Evolutionary conservation across 2,888 invertebrate genomes (phyloP).

Genomic region (Panzeria rudis): DNA sequence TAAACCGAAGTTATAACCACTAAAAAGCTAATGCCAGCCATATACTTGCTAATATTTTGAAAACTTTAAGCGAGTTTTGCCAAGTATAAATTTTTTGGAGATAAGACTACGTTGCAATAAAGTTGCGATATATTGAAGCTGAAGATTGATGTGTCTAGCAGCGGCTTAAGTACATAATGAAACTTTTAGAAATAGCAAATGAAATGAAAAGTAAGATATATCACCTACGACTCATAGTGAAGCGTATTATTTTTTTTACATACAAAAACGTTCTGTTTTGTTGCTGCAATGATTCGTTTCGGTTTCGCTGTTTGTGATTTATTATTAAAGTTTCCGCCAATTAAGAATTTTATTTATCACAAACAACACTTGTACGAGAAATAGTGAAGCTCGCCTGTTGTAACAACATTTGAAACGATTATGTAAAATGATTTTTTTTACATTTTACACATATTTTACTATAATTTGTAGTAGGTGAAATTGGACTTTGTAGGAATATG

Average conservation of each 20-base stretch:
- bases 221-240: background rate
- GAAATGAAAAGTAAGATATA: background rate
- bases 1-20: no score
- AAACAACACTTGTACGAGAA: background rate
- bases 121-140: no score
- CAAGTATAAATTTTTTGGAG: no score
- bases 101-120: no score
- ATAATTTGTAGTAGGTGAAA: background rate
- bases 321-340: slow-evolving; percentile 72
- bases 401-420: slow-evolving; percentile 37
- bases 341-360: slow-evolving; percentile 60
- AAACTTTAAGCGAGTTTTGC: no score
- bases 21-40: no score
- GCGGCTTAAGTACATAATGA: no score
- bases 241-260: slow-evolving; percentile 12
- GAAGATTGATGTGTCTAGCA: no score
- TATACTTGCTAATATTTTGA: no score
- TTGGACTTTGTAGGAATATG: background rate
- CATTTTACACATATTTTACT: background rate
- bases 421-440: slow-evolving; percentile 20
- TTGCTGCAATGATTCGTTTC: slow-evolving; percentile 20
- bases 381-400: background rate
- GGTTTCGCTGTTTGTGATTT: slow-evolving; percentile 65
- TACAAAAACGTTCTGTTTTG: slow-evolving; percentile 7
- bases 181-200: no score